Percentiles rank a stretch among this genome's conserved stretches.
These are phyloP conservation scores for Nettapus auritus DNA, from an alignment of 2,113 vertebrate species.

Conservation along the genomic window DNA sequence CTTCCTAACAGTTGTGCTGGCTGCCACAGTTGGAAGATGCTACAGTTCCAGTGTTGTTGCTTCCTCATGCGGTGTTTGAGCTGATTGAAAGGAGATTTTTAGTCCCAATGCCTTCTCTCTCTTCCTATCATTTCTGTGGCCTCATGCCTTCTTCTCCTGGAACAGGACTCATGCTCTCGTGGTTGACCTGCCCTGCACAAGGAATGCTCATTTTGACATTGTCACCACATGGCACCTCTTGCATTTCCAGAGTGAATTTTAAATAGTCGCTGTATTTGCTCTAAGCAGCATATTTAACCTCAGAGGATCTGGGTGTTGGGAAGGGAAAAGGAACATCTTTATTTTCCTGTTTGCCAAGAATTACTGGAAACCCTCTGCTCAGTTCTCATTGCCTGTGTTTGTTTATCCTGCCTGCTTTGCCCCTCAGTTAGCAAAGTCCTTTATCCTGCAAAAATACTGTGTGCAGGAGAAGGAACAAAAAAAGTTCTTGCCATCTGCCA, in stretches of 20 bases:
- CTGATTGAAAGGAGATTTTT: neutral
- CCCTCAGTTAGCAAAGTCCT: neutral
- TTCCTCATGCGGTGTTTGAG: neutral
- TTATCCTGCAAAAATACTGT: neutral
- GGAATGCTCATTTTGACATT: constrained; percentile 4
- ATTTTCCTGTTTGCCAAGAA: neutral
- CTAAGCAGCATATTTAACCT: neutral
- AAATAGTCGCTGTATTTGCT: neutral
- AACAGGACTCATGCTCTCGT: neutral
- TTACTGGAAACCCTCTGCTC: neutral
- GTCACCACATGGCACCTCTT: neutral
- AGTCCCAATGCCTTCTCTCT: neutral
- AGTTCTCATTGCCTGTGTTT: neutral
- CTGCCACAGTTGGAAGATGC: neutral
- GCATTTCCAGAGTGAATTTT: neutral
- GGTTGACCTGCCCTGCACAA: neutral
- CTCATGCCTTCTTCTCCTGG: neutral
- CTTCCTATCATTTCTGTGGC: neutral
- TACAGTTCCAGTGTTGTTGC: fast-evolving
- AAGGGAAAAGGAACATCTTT: neutral
- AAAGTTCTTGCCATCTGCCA: constrained; percentile 11
- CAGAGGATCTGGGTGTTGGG: neutral
- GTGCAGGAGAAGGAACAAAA: neutral
- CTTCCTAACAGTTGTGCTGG: neutral
- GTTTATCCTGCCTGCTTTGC: neutral